These are phyloP conservation scores for Jordanella pulchra DNA, from an alignment of 2,797 vertebrate genomes.

Conservation along the genomic window DNA sequence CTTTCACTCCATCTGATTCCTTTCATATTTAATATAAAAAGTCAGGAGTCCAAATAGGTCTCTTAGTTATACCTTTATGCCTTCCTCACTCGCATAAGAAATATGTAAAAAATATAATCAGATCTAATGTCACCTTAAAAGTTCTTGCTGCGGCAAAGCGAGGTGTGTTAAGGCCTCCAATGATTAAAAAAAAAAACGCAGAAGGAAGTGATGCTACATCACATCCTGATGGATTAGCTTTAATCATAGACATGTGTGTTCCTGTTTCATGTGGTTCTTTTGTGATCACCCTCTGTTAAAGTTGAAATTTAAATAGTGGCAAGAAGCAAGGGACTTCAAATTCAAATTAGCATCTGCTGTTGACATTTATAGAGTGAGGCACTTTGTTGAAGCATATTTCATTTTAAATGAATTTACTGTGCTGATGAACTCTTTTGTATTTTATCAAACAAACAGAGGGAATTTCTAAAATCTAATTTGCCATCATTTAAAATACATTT, in stretches of 20 bases:
- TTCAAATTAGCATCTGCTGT: not conserved
- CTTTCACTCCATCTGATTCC: conserved; percentile 30
- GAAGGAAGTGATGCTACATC: conserved; percentile 1
- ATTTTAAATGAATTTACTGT: not conserved
- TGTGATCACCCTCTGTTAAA: conserved; percentile 13
- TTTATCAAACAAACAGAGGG: not conserved
- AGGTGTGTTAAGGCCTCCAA: not conserved
- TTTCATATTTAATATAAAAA: not conserved
- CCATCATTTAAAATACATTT: not conserved
- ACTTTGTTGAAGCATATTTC: not conserved
- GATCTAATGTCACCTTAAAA: conserved; percentile 13
- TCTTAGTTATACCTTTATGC: conserved; percentile 25
- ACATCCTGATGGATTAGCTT: conserved; percentile 13
- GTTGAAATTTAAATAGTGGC: not conserved
- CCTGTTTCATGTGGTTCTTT: conserved; percentile 18
- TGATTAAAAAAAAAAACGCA: conserved; percentile 26
- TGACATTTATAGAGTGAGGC: conserved; percentile 1
- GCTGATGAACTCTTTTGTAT: not conserved
- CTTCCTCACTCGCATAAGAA: conserved; percentile 29
- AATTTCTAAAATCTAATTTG: not conserved
- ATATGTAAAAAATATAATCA: no score
- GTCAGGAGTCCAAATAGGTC: conserved; percentile 10
- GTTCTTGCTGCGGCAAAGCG: conserved; percentile 39
- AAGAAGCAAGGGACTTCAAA: conserved; percentile 1
- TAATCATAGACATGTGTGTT: not conserved